Evolutionary conservation across 2,797 vertebrate species (phyloP).

Genomic region (Liparis tanakae): DNA sequence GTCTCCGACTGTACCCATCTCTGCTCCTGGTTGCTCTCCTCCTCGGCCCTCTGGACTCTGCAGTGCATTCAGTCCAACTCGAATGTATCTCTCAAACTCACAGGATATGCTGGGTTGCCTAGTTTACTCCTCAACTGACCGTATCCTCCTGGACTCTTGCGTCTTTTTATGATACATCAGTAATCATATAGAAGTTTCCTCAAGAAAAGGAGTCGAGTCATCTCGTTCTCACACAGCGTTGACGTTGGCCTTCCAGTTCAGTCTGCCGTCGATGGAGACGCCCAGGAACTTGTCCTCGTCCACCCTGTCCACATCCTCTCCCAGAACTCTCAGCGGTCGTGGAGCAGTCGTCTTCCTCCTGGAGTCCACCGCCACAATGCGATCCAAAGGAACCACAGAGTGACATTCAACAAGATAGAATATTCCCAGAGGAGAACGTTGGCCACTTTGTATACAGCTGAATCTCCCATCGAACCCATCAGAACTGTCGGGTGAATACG

Average conservation of each 20-base stretch:
- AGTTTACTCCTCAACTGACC: slow-evolving; percentile 50
- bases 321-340: too few relatives aligned
- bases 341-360: too few relatives aligned
- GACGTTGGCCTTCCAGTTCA: too few relatives aligned
- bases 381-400: neutral
- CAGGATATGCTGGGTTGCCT: slow-evolving; percentile 21
- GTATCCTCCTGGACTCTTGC: slow-evolving; percentile 24
- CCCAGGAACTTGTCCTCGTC: too few relatives aligned
- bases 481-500: neutral
- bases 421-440: neutral
- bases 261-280: too few relatives aligned
- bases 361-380: too few relatives aligned
- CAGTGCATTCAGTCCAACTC: slow-evolving; percentile 38
- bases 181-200: neutral
- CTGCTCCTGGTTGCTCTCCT: slow-evolving; percentile 27
- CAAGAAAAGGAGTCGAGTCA: too few relatives aligned
- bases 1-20: slow-evolving; percentile 49
- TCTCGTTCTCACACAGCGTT: too few relatives aligned
- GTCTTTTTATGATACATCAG: slow-evolving; percentile 18
- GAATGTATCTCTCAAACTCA: slow-evolving; percentile 26
- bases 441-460: too few relatives aligned
- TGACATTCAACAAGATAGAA: neutral
- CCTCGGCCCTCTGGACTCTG: slow-evolving; percentile 39
- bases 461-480: too few relatives aligned
- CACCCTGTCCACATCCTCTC: too few relatives aligned